These are phyloP conservation scores for Pedetes capensis DNA, from an alignment of 2,113 vertebrate genomes.

Conservation along the genomic window DNA sequence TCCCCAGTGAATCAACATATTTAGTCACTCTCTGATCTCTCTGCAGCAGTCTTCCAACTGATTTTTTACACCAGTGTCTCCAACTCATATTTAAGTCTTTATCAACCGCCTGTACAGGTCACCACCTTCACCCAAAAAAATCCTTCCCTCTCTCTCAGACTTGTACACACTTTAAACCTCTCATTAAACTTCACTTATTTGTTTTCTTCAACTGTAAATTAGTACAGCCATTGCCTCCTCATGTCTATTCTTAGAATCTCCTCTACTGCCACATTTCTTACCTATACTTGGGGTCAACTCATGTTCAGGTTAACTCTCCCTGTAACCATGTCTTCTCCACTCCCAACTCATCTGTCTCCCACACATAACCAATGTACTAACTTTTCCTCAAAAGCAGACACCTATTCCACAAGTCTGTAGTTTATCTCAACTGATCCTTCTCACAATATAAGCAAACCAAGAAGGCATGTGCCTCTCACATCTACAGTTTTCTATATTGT, in stretches of 20 bases:
- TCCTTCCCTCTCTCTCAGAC: neutral
- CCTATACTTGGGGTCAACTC: neutral
- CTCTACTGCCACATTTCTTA: neutral
- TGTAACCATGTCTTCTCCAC: neutral
- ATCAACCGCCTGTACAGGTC: neutral
- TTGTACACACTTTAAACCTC: neutral
- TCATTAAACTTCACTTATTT: neutral
- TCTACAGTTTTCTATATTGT: neutral
- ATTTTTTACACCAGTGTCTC: neutral
- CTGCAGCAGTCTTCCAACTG: neutral
- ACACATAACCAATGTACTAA: neutral
- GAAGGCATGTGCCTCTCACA: neutral
- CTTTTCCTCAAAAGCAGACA: neutral
- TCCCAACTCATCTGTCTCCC: neutral
- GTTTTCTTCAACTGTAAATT: neutral
- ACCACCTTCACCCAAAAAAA: neutral
- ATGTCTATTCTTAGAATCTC: neutral
- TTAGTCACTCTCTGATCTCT: neutral
- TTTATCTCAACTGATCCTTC: neutral
- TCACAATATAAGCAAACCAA: neutral
- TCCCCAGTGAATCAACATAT: neutral
- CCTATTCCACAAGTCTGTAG: neutral
- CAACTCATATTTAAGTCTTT: neutral
- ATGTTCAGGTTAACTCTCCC: neutral
- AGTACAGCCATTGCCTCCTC: neutral